Percentiles rank a stretch among this genome's conserved stretches.
phyloP scores from a whole-genome alignment of 2,113 vertebrate genomes.

The Cariama cristata region DNA sequence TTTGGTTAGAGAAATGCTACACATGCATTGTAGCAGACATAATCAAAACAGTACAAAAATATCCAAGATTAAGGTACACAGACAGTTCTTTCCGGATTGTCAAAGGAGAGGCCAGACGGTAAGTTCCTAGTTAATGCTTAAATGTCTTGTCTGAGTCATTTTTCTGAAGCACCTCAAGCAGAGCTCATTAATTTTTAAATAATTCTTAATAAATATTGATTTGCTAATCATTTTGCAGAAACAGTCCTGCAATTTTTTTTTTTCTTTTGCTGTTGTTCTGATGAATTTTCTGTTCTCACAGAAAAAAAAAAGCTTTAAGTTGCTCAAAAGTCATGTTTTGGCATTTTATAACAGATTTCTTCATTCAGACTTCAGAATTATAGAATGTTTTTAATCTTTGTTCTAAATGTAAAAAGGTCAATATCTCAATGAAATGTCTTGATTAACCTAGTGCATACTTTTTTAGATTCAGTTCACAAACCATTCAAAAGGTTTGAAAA shows the following conservation, averaged over 20 bases:
- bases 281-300: neutral
- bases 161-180: neutral
- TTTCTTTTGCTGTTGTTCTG: neutral
- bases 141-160: neutral
- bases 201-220: constrained; percentile 5
- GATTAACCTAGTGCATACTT: neutral
- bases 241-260: neutral
- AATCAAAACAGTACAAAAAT: neutral
- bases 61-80: neutral
- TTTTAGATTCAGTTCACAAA: neutral
- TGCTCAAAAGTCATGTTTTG: neutral
- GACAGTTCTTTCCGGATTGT: neutral
- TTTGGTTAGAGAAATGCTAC: neutral
- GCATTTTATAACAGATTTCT: neutral
- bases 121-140: neutral
- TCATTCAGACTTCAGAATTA: neutral
- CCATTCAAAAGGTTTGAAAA: neutral
- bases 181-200: constrained; percentile 14
- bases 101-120: neutral
- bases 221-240: neutral
- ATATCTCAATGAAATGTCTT: neutral
- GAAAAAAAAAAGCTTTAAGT: neutral
- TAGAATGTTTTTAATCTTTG: neutral
- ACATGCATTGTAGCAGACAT: neutral
- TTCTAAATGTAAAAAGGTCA: neutral